Percentiles rank a stretch among this genome's conserved stretches.
phyloP scores from a whole-genome alignment of 2,888 invertebrate species.

The Lasiommata megera region DNA sequence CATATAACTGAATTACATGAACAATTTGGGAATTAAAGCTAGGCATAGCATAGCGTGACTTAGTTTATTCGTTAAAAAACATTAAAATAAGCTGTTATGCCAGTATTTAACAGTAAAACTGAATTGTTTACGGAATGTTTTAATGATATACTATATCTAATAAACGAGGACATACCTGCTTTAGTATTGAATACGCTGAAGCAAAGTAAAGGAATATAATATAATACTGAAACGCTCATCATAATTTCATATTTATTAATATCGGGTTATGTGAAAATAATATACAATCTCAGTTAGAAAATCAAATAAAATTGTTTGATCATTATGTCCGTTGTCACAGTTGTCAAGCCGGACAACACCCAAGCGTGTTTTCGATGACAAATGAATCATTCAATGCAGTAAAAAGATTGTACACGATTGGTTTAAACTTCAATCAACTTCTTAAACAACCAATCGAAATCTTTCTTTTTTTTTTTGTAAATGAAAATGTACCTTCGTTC shows the following conservation, averaged over 20 bases:
- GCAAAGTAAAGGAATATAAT: slow-evolving; percentile 70
- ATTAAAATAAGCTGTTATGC: not conserved
- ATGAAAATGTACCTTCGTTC: too few relatives aligned
- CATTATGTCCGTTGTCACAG: slow-evolving; percentile 69
- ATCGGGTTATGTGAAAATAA: slow-evolving; percentile 30
- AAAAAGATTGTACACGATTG: not conserved
- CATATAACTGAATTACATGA: not conserved
- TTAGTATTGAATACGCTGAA: slow-evolving; percentile 56
- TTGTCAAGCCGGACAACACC: slow-evolving; percentile 71
- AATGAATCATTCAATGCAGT: not conserved
- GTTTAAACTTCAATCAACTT: not conserved
- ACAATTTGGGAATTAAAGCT: not conserved
- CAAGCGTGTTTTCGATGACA: slow-evolving; percentile 43
- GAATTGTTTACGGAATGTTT: slow-evolving; percentile 18
- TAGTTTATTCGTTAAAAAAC: not conserved
- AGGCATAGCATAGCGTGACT: not conserved
- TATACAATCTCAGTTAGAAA: slow-evolving; percentile 50
- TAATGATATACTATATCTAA: too few relatives aligned
- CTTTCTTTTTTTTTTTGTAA: too few relatives aligned
- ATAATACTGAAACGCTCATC: slow-evolving; percentile 68
- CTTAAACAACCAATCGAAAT: not conserved
- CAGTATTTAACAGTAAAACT: not conserved
- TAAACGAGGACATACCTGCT: slow-evolving; percentile 58
- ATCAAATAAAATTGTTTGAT: slow-evolving; percentile 67
- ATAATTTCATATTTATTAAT: slow-evolving; percentile 68